Conservation (phyloP, 2,797 vertebrate species). For the Malurus splendens region DNA sequence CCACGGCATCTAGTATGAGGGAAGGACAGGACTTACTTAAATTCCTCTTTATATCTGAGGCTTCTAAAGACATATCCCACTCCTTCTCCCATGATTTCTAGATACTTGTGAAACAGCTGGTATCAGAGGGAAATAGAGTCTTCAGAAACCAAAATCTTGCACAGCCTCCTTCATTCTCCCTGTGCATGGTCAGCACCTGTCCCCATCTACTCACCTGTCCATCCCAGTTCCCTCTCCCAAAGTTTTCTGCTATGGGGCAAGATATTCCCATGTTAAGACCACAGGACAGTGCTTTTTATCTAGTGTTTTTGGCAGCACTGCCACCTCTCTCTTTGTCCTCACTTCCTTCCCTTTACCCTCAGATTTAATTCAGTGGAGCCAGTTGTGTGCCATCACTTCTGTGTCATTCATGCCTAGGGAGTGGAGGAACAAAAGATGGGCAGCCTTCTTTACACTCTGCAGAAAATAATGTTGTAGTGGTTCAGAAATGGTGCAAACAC, state of each 20-base stretch:
- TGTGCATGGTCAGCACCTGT: not conserved
- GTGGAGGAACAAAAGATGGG: not conserved
- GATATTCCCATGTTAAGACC: not conserved
- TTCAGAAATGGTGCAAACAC: not conserved
- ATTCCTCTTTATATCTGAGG: not conserved
- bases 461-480: not conserved
- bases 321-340: not conserved
- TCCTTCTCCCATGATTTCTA: not conserved
- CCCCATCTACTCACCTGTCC: not conserved
- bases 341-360: not conserved
- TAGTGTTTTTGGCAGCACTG: not conserved
- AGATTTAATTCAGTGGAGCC: not conserved
- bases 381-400: not conserved
- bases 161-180: not conserved
- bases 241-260: not conserved
- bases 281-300: not conserved
- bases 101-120: not conserved
- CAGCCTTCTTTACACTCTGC: not conserved
- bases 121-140: not conserved
- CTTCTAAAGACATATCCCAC: not conserved
- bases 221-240: not conserved
- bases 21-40: not conserved
- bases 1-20: not conserved
- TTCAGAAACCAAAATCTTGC: not conserved
- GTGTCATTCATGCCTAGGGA: not conserved